Conservation (phyloP, 30 jellyfish, hydroid and myxozoan species). For the Pelagia noctiluca region DNA sequence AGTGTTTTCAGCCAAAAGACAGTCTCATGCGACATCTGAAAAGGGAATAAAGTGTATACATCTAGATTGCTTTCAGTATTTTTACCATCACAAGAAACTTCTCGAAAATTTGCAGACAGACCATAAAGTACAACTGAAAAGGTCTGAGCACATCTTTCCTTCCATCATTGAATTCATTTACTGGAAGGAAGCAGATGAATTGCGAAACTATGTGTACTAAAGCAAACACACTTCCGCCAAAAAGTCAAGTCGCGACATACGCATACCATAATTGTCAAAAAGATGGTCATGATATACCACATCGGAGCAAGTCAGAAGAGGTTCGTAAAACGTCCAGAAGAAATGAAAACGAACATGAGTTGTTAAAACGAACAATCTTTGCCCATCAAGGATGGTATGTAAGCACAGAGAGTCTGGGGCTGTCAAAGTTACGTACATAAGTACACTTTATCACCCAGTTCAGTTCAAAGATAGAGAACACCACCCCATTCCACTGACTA, state of each 20-base stretch:
- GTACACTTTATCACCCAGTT: conserved; percentile 59
- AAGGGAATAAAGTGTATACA: no score
- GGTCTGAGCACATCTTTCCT: no score
- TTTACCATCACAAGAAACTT: no score
- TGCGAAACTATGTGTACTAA: conserved; percentile 47
- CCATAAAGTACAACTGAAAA: no score
- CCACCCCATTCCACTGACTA: conserved; percentile 49
- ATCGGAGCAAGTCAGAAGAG: conserved; percentile 10
- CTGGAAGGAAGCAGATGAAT: conserved; percentile 76
- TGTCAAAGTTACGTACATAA: conserved; percentile 44
- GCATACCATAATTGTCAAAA: conserved; percentile 49
- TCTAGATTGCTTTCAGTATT: no score
- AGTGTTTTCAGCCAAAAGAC: neutral
- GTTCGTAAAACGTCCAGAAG: conserved; percentile 43
- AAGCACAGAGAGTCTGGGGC: conserved; percentile 44
- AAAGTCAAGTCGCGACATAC: conserved; percentile 5
- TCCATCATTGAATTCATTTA: no score
- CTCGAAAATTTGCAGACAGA: no score
- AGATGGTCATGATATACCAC: conserved; percentile 52
- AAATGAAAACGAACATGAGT: conserved; percentile 56
- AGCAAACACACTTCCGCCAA: conserved; percentile 55
- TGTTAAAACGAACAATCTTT: conserved; percentile 49
- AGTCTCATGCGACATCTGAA: no score
- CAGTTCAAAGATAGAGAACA: conserved; percentile 48
- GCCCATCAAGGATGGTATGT: conserved; percentile 76